A percentile compares a stretch with the other conserved stretches of the same genome.
These are phyloP conservation scores for Passer domesticus DNA, from an alignment of 2,113 vertebrate genomes.

Conservation along the genomic window DNA sequence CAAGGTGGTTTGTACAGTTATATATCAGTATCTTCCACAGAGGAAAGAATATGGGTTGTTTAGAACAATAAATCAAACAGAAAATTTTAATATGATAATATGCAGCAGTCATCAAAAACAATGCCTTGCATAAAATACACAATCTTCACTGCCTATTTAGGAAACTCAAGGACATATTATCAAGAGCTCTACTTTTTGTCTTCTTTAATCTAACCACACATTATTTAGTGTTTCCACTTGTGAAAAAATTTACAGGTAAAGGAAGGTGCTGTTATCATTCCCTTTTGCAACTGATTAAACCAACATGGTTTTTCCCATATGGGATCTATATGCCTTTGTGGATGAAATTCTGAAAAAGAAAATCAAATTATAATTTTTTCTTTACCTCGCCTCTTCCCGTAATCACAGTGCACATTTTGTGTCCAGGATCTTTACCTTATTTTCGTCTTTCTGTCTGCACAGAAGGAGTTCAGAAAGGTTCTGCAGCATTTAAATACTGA, in stretches of 20 bases:
- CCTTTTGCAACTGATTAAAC: neutral
- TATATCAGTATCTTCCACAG: neutral
- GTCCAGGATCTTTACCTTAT: neutral
- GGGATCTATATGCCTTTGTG: neutral
- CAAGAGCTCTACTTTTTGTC: neutral
- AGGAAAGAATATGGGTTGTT: neutral
- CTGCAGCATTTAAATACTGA: neutral
- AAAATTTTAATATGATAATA: neutral
- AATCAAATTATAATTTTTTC: neutral
- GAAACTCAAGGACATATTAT: neutral
- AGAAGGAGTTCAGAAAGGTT: neutral
- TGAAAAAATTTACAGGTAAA: neutral
- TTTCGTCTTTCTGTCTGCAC: neutral
- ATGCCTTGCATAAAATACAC: neutral
- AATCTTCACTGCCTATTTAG: neutral
- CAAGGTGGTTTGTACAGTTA: neutral
- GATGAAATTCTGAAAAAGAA: neutral
- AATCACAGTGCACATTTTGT: neutral
- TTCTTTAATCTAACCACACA: neutral
- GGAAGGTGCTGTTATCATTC: neutral
- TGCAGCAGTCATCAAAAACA: neutral
- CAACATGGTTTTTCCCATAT: neutral
- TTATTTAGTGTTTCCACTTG: neutral
- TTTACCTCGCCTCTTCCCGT: neutral
- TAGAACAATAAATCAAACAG: neutral